Conservation (phyloP, 1,140 invertebrate species). For the Drosophila punjabiensis region DNA sequence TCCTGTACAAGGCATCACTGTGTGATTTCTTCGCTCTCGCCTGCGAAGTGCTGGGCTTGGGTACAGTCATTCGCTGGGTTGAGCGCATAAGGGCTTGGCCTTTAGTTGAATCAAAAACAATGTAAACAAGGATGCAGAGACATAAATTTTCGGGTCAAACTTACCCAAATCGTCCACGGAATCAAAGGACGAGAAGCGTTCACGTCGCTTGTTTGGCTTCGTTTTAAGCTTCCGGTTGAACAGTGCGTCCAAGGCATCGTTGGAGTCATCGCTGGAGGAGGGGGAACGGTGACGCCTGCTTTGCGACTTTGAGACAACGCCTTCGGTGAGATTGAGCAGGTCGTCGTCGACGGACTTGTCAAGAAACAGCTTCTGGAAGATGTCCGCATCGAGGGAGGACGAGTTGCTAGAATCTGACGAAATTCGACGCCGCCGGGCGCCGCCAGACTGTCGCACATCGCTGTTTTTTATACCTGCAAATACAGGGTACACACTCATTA, state of each 20-base stretch:
- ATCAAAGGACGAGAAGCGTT: conserved; percentile 36
- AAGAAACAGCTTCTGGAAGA: conserved; percentile 71
- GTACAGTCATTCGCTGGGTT: conserved; percentile 10
- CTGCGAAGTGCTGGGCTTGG: conserved; percentile 31
- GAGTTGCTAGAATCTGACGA: conserved; percentile 67
- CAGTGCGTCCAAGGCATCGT: conserved; percentile 59
- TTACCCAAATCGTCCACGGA: conserved; percentile 67
- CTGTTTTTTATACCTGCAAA: conserved; percentile 54
- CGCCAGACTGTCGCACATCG: conserved; percentile 25
- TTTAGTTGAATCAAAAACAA: background rate
- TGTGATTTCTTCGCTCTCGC: conserved; percentile 20
- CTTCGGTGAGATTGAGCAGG: conserved; percentile 35
- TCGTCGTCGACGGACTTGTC: conserved; percentile 65
- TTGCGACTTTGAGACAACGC: conserved; percentile 25
- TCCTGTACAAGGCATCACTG: conserved; percentile 5
- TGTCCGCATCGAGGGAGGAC: conserved; percentile 70
- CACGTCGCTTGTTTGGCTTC: conserved; percentile 32
- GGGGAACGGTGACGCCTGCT: conserved; percentile 17
- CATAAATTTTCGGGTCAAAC: background rate
- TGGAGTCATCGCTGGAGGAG: conserved; percentile 63
- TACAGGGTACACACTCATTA: background rate
- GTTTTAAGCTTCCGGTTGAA: conserved; percentile 37
- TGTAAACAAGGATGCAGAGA: background rate
- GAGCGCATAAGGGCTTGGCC: conserved; percentile 63
- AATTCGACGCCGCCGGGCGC: conserved; percentile 39